Evolutionary conservation across 2,888 invertebrate species (phyloP).

Genomic region (Apamea crenata): DNA sequence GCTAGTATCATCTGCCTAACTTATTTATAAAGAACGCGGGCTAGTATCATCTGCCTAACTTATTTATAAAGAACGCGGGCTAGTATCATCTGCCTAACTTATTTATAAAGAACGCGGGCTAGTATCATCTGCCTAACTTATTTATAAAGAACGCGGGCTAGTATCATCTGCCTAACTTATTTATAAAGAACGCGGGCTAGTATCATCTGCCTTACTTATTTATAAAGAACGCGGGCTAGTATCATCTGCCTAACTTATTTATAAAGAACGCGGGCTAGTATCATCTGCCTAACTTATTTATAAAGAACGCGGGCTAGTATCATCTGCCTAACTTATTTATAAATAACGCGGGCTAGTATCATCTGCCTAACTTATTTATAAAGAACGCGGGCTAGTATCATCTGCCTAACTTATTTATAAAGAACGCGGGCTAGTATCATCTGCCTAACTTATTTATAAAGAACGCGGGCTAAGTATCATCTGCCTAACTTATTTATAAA

Average conservation of each 20-base stretch:
- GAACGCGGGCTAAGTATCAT: no score
- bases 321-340: neutral
- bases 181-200: neutral
- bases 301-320: neutral
- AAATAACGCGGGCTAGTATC: neutral
- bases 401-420: neutral
- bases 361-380: neutral
- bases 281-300: neutral
- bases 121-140: no score
- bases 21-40: neutral
- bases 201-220: neutral
- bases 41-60: no score
- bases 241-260: neutral
- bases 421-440: no score
- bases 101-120: neutral
- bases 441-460: neutral
- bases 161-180: no score
- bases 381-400: no score
- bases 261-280: neutral
- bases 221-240: neutral
- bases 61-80: neutral
- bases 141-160: neutral
- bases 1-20: no score
- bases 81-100: no score
- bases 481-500: neutral